Evolutionary conservation across 2,888 invertebrate species (phyloP), one percentile per base, ranked within the genome.

Genomic region (Lasioglossum calceatum): DNA sequence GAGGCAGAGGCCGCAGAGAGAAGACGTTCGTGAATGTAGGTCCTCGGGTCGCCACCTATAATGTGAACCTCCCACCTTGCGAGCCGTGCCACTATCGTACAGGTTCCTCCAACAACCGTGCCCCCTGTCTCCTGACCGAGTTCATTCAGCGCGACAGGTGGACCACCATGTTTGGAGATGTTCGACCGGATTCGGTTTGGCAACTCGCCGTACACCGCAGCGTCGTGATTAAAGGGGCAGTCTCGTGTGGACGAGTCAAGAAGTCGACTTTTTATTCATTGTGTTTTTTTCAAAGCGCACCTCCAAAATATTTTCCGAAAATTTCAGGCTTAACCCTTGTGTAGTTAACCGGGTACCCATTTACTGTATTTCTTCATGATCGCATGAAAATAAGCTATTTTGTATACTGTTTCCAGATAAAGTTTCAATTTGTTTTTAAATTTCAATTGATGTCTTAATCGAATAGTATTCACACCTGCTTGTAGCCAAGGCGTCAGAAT

Each of bases 31-130:
- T 88, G 91, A 93, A 95, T 95, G 94, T 95, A 95, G 95, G 95
- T 94, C 94, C 94, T 91, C 91, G 91, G 93, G 93, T 94, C 94
- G 93, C 89, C 93, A 94, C 92, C 92, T 93, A 92, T 93, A 93
- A 91, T 89, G 81, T 86, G 89, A 91, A 89, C 87, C 90, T 90
- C 91, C 92, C 89, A 91, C 92, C 75, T 81, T 61, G 84, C 54
- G 64, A 50, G 16, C 70, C 84, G 81, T 89, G 39, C 85, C 85
- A 81, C 82, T 84, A 79, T 81, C 76, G 58, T 81, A 81, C 87
- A 87, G 85, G 82, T 78, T 78, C 80, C 83, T 87, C 82, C 87
- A 86, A 84, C 84, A 86, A 91, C 77, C 80, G 76, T 73, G 76
- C 73, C 78, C 73, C 23, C 74, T 76, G 67, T 82, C 71, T 82